Base-by-base conservation (phyloP, 2,888 invertebrate genomes). In the Ormyrus thymus region DNA sequence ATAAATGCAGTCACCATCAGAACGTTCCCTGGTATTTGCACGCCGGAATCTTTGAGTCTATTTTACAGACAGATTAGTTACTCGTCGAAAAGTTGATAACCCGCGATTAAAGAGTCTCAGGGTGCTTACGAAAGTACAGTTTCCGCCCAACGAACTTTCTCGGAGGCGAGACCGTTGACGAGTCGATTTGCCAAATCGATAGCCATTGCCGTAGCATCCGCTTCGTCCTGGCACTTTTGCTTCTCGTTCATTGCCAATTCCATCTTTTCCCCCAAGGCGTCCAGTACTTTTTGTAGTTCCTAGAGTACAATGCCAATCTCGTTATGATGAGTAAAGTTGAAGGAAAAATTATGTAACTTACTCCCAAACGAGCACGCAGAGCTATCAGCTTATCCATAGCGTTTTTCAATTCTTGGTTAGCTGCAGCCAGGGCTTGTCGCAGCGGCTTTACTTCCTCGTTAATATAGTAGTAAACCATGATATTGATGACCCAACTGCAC, bases 401-500 rank as follows among this genome's bases (percentile, higher is more conserved):
- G 66, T 95, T 95, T 79, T 93, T 93, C 62, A 98, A 90, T 86
- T 97, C 97, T 2, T 94, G 93, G 86, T 97, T 97, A 11, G 98
- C 97, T 79, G 95, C 95, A 29, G 94, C 93, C 46, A 98, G 92
- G 2, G 98, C 98, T 77, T 93, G 92, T 86, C 97, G 92, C 87
- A 98, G 97, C 29, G 98, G 98, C 88, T 97, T 97, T 0, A 98
- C 98, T 53, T 97, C 95, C 81, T 96, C 95, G 90, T 95, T 97
- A 48, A 98, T 96, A 74, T 96, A 95, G 90, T 97, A 95, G 91
- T 97, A 98, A 85, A 93, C 95, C 87, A 96, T 92, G 83, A 98
- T 97, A 90, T 98, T 98, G 83, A 97, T 95, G 1, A 97, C 98
- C 97, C 98, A 98, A 1, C 97, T 94, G 87, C 97, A 98, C 8